Evolutionary conservation across 2,797 vertebrate species (phyloP), one percentile per base, ranked within the genome.

Genomic region (Sebastes hubbsi): DNA sequence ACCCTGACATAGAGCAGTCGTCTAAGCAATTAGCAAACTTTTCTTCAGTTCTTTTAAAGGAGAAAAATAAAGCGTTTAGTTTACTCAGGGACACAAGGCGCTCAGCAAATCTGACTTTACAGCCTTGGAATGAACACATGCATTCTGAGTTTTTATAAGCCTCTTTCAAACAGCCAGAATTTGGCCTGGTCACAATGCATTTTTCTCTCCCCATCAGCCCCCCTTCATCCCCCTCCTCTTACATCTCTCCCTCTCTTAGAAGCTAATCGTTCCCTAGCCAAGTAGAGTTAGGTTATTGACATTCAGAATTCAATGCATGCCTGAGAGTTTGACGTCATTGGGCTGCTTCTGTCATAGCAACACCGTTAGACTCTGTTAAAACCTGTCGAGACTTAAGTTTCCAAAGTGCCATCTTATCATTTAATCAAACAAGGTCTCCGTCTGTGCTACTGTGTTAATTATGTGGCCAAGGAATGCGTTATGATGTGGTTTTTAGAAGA

Each of bases 131-230:
- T 88, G 86, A 91, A 78, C 76, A 81, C 86, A 80, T 79, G 81
- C 82, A 80, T 85, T 90, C 84, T 82, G 74, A 91, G 86, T 88
- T 90, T 91, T 91, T 89, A 70, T 92, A 94, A 94, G 85, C 89
- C 81, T 87, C 83, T 88, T 91, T 90, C 83, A 84, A 91, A 81
- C 46, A 85, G 85, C 71, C 75, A 69, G 87, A 84, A 77, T 94
- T 91, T 93, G 88, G 88, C 91, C 63, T 54, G 72, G 74, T 72
- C 84, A 85, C 89, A 88, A 83, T 90, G 88, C 86, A 87, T 90
- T 88, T 88, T 84, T 86, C 81, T 86, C 55, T 25, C 77, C 66
- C 69, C n/a, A 29, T 77, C 72, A 68, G 42, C 49, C 66, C 25
- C 74, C 25, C 38, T 16, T 77, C 68, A 58, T 29, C 58, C 59